phyloP scores from a whole-genome alignment of 2,888 invertebrate genomes.

The Podotricha telesiphe region DNA sequence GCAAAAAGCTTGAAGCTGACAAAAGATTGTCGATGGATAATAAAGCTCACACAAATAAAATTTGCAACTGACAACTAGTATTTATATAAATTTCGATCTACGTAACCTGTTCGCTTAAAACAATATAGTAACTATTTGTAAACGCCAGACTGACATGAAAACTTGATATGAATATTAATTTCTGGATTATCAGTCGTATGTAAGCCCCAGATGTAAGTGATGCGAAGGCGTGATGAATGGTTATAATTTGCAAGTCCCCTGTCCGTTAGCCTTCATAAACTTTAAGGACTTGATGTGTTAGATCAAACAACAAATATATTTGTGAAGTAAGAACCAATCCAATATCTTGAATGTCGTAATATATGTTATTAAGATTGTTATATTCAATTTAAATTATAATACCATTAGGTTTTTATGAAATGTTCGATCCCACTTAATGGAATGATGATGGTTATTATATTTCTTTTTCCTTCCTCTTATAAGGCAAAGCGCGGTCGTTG shows the following conservation, averaged over 20 bases:
- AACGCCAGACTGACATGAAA: slow-evolving; percentile 22
- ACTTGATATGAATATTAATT: slow-evolving; percentile 39
- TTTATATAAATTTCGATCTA: not conserved
- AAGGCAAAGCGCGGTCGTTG: too few relatives aligned
- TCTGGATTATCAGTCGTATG: slow-evolving; percentile 36
- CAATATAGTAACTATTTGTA: slow-evolving; percentile 24
- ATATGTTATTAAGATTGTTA: not conserved
- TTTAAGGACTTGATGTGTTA: slow-evolving; percentile 34
- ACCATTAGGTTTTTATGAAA: too few relatives aligned
- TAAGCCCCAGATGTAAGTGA: slow-evolving; percentile 39
- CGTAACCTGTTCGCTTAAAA: slow-evolving; percentile 12
- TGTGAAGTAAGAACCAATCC: not conserved
- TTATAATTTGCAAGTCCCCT: slow-evolving; percentile 48
- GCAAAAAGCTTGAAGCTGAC: too few relatives aligned
- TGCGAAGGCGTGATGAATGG: slow-evolving; percentile 48
- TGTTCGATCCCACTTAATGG: too few relatives aligned
- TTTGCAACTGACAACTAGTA: not conserved
- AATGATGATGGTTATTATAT: too few relatives aligned
- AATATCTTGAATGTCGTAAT: not conserved
- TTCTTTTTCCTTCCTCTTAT: too few relatives aligned
- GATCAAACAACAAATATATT: slow-evolving; percentile 11
- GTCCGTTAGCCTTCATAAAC: slow-evolving; percentile 38
- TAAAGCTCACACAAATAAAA: too few relatives aligned
- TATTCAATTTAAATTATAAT: too few relatives aligned
- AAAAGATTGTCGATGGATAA: too few relatives aligned